A percentile compares a stretch with the other conserved stretches of the same genome.
Conservation (phyloP, 2,797 vertebrate species). For the Allobates femoralis region DNA sequence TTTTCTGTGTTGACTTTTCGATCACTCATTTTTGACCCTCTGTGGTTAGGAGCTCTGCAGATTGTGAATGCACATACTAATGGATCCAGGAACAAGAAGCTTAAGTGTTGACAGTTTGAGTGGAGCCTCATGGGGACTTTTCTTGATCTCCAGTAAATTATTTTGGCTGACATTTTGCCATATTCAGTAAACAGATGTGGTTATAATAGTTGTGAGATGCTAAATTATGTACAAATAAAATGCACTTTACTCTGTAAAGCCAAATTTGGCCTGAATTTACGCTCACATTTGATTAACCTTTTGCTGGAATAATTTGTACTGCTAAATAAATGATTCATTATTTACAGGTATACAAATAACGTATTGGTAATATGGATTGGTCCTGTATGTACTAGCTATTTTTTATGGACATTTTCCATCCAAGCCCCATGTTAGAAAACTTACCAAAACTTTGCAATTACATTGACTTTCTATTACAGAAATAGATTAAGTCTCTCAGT, state of each 20-base stretch:
- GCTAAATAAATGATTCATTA: not conserved
- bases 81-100: not conserved
- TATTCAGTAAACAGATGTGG: constrained; percentile 8
- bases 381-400: not conserved
- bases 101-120: constrained; percentile 23
- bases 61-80: not conserved
- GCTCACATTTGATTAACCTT: constrained; percentile 25
- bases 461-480: too few species aligned
- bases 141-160: constrained; percentile 25
- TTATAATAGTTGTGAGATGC: not conserved
- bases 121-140: not conserved
- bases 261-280: not conserved
- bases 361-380: not conserved
- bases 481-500: too few species aligned
- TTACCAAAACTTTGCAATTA: too few species aligned
- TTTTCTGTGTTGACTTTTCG: not conserved
- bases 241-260: not conserved
- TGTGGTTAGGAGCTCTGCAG: not conserved
- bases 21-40: not conserved
- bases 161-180: constrained; percentile 41
- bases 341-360: not conserved
- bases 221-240: constrained; percentile 1
- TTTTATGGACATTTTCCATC: not conserved
- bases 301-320: not conserved
- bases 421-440: too few species aligned